These are phyloP conservation scores for Ornithorhynchus anatinus DNA, from an alignment of 2,113 vertebrate genomes.

Conservation along the genomic window DNA sequence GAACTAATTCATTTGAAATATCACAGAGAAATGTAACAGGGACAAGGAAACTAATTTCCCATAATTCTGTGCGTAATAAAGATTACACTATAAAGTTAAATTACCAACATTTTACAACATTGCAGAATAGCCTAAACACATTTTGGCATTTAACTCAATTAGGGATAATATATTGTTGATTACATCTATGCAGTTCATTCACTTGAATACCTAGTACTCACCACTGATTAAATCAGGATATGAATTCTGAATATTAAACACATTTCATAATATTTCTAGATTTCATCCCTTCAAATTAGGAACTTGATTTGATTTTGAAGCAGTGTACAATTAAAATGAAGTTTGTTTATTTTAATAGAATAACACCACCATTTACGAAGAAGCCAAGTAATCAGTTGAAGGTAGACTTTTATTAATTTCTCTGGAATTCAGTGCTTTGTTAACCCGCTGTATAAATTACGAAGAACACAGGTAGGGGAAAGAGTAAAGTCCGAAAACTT, in stretches of 20 bases:
- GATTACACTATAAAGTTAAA: constrained; percentile 20
- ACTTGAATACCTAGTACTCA: constrained; percentile 32
- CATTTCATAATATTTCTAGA: constrained; percentile 29
- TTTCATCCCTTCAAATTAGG: constrained; percentile 22
- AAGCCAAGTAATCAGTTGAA: constrained; percentile 6
- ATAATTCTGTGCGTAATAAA: constrained; percentile 10
- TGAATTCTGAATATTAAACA: constrained; percentile 40
- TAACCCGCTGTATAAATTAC: constrained; percentile 29
- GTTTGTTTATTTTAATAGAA: constrained; percentile 24
- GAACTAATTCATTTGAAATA: neutral
- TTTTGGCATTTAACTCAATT: constrained; percentile 45
- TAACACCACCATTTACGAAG: neutral
- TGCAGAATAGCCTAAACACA: constrained; percentile 30
- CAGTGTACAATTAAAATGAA: constrained; percentile 34
- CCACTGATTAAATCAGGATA: constrained; percentile 40
- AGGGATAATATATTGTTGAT: constrained; percentile 45
- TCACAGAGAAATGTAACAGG: neutral
- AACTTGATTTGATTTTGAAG: constrained; percentile 31
- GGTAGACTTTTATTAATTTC: constrained; percentile 23
- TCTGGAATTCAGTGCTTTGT: constrained; percentile 25
- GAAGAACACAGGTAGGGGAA: constrained; percentile 15
- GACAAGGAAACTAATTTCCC: neutral
- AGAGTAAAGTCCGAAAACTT: constrained; percentile 41
- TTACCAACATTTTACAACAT: constrained; percentile 32
- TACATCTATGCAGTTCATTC: constrained; percentile 29